Conservation (phyloP, 2,888 invertebrate genomes). For the Drosophila helvetica region DNA sequence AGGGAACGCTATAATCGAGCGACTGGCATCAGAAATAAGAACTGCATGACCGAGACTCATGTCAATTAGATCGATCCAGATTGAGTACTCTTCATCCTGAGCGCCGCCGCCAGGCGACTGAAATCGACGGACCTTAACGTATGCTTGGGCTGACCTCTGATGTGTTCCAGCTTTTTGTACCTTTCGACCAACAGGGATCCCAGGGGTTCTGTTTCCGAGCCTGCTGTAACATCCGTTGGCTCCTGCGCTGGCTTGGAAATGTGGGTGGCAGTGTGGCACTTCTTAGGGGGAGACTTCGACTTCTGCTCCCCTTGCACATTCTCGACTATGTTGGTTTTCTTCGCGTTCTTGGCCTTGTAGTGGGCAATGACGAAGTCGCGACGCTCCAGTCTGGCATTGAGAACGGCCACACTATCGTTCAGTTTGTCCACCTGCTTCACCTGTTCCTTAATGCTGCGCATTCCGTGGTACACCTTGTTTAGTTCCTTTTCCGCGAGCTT, state of each 20-base stretch:
- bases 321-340: slow-evolving; percentile 33
- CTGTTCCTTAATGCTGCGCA: slow-evolving; percentile 42
- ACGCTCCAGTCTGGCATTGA: slow-evolving; percentile 46
- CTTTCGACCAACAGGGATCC: background rate
- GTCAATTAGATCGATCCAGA: background rate
- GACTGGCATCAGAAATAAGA: background rate
- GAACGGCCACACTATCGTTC: slow-evolving; percentile 16
- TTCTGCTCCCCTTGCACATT: slow-evolving; percentile 11
- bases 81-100: slow-evolving; percentile 13
- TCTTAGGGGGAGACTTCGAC: background rate
- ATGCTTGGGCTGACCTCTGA: background rate
- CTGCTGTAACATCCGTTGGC: background rate
- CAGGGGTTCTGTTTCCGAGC: background rate
- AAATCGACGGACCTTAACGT: slow-evolving; percentile 9
- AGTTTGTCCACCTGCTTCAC: slow-evolving; percentile 50
- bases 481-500: slow-evolving; percentile 50
- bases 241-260: background rate
- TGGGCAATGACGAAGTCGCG: slow-evolving; percentile 55
- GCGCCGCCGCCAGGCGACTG: slow-evolving; percentile 37
- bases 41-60: background rate
- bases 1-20: background rate
- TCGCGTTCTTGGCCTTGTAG: slow-evolving; percentile 46
- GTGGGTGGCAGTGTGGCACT: background rate
- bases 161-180: background rate
- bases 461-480: slow-evolving; percentile 45